Conservation (phyloP, 2,113 vertebrate genomes). For the Neotoma lepida region DNA sequence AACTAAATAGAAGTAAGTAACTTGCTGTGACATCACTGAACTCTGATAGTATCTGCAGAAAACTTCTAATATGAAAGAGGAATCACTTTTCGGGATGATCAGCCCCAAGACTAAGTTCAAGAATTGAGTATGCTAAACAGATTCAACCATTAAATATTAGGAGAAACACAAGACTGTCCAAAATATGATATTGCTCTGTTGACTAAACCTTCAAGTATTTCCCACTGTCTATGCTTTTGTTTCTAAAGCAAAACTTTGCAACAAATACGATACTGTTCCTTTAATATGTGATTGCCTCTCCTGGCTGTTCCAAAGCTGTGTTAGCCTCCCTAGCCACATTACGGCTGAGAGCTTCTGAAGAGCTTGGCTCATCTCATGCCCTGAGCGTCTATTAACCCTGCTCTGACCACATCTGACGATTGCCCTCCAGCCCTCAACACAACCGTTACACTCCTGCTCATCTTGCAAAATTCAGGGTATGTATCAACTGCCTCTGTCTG, state of each 20-base stretch:
- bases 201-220: slow-evolving; percentile 8
- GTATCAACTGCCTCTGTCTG: not conserved
- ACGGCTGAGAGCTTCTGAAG: not conserved
- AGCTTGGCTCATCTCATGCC: not conserved
- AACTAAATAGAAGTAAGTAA: not conserved
- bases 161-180: slow-evolving; percentile 20
- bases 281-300: not conserved
- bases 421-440: not conserved
- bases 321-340: not conserved
- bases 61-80: not conserved
- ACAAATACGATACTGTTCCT: not conserved
- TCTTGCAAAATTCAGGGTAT: slow-evolving; percentile 2
- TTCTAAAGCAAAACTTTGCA: slow-evolving; percentile 37
- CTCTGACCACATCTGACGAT: not conserved
- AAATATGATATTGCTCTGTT: not conserved
- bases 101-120: slow-evolving; percentile 15
- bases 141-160: slow-evolving; percentile 3
- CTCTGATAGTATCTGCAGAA: not conserved
- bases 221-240: not conserved
- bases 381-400: not conserved
- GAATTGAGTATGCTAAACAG: not conserved
- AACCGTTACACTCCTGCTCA: not conserved
- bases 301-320: not conserved
- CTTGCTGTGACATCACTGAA: not conserved
- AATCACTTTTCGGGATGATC: not conserved